These are phyloP conservation scores for Ganaspis brasiliensis DNA, from an alignment of 2,888 invertebrate genomes.

Conservation along the genomic window DNA sequence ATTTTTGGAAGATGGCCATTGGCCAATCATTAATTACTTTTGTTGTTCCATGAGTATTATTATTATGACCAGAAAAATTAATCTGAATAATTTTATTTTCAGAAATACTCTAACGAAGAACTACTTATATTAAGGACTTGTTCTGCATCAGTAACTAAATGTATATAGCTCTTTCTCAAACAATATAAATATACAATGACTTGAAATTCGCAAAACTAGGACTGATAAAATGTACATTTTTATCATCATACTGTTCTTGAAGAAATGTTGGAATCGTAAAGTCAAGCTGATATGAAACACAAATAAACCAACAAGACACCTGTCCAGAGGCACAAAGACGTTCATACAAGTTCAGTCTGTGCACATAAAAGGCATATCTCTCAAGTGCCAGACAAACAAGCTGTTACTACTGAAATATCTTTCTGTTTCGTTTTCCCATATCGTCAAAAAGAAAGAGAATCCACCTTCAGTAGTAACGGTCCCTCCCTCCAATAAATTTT, in stretches of 20 bases:
- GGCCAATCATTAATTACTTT: too few relatives aligned
- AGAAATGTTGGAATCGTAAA: neutral
- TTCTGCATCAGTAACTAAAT: too few relatives aligned
- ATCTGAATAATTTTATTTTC: too few relatives aligned
- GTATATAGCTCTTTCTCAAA: too few relatives aligned
- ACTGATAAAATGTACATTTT: neutral
- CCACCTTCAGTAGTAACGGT: neutral
- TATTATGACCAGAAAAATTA: too few relatives aligned
- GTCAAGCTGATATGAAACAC: slow-evolving; percentile 22
- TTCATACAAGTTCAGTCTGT: slow-evolving; percentile 8
- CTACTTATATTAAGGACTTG: too few relatives aligned
- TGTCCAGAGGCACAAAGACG: slow-evolving; percentile 24
- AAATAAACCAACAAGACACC: slow-evolving; percentile 28
- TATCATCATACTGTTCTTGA: neutral
- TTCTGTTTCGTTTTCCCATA: slow-evolving; percentile 12
- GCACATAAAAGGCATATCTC: slow-evolving; percentile 29
- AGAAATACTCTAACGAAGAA: too few relatives aligned
- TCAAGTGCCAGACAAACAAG: slow-evolving; percentile 23
- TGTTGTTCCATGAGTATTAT: too few relatives aligned
- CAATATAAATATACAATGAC: too few relatives aligned
- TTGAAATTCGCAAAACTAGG: neutral
- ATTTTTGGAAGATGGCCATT: too few relatives aligned
- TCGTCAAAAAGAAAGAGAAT: neutral
- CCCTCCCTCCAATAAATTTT: neutral
- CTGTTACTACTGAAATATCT: slow-evolving; percentile 38